Evolutionary conservation across 2,888 invertebrate genomes (phyloP).

Genomic region (Carabus problematicus): DNA sequence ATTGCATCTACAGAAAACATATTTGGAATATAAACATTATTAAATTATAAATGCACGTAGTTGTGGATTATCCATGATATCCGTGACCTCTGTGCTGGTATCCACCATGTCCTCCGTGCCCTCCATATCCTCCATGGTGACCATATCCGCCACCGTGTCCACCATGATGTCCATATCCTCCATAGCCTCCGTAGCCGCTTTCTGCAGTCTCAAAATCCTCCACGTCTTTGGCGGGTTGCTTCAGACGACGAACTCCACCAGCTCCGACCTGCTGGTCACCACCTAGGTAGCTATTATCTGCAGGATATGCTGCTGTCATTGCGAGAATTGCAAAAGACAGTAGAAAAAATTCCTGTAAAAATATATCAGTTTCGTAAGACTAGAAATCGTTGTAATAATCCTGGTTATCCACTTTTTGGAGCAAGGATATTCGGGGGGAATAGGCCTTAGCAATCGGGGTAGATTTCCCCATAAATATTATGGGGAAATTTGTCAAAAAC

Average conservation of each 20-base stretch:
- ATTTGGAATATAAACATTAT: no score
- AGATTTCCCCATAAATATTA: no score
- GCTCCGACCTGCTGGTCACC: neutral
- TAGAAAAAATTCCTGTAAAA: constrained; percentile 18
- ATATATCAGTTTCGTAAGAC: no score
- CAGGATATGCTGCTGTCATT: constrained; percentile 22
- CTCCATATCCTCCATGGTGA: constrained; percentile 30
- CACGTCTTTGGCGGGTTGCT: constrained; percentile 2
- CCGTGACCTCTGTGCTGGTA: constrained; percentile 22
- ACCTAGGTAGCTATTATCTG: neutral
- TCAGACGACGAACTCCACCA: no score
- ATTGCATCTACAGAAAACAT: no score
- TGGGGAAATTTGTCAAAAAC: no score
- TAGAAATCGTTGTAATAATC: no score
- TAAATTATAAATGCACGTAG: no score
- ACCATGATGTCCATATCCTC: constrained; percentile 16
- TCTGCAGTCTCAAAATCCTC: constrained; percentile 33
- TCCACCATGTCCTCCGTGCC: constrained; percentile 28
- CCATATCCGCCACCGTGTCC: constrained; percentile 26
- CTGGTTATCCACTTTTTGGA: no score
- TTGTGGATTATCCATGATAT: constrained; percentile 20
- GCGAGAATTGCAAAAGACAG: constrained; percentile 19
- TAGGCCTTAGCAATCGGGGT: no score
- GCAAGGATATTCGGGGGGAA: no score
- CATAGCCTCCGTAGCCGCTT: constrained; percentile 34